Evolutionary conservation across 2,888 invertebrate species (phyloP), one percentile per base, ranked within the genome.

Genomic region (Leptinotarsa tumamoca): DNA sequence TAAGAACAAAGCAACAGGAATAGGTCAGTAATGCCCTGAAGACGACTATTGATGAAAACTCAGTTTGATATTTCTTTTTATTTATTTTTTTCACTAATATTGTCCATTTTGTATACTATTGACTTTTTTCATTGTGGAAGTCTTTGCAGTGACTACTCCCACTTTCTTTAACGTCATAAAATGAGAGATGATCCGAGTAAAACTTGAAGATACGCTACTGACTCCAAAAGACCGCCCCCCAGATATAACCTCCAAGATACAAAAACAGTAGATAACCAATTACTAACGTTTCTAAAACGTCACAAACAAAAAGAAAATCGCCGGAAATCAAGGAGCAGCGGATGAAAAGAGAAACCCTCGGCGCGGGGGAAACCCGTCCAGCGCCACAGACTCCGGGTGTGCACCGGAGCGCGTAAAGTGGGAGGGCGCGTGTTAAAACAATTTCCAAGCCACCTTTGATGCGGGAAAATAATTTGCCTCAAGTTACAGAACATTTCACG

Each of bases 401-500:
- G 67, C 61, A 69, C 21, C 68, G 67, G 72, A 75, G 77, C 72
- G 74, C 51, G 75, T 79, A 82, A 81, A 80, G 78, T 80, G 80
- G 81, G 80, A 80, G 84, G 84, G 84, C 81, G 83, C 84, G 86
- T 83, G 86, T 86, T 86, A 86, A 86, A 86, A 86, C 86, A 86
- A 86, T 86, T 85, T 86, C 85, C 84, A 73, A 78, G 76, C 56
- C 76, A 76, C 78, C 76, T 76, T 76, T 78, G 78, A 76, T 76
- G 78, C 78, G 74, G 52, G 52, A 52, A 79, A 78, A 85, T 86
- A 85, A 86, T 63, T 86, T 85, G 86, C 86, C 86, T 86, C 86
- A 86, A 86, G 86, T 86, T 86, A 86, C 85, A 82, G 84, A 86
- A 85, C 85, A 85, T 86, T 86, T 86, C 85, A 85, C 84, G 85